These are phyloP conservation scores for Australoheros facetus DNA, from an alignment of 2,797 vertebrate genomes.

Conservation along the genomic window DNA sequence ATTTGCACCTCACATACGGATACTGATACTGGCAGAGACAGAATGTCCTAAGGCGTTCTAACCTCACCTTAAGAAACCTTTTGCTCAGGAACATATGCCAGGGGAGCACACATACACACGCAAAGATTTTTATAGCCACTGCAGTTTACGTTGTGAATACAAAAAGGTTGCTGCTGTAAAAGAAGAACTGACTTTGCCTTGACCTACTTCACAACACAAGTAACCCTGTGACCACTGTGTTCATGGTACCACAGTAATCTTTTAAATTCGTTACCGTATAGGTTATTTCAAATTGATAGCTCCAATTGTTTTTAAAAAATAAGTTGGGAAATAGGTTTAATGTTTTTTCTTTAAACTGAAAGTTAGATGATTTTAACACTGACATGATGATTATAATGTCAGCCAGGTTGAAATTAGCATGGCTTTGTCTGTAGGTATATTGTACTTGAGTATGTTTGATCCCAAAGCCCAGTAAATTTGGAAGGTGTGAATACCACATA, in stretches of 20 bases:
- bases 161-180: constrained; percentile 33
- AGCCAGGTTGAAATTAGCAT: neutral
- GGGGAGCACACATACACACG: neutral
- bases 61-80: constrained; percentile 46
- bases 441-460: neutral
- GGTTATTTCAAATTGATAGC: neutral
- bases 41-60: neutral
- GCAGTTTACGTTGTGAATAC: constrained; percentile 10
- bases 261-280: neutral
- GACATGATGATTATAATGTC: neutral
- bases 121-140: constrained; percentile 7
- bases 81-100: constrained; percentile 28
- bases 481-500: too few species aligned
- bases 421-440: neutral
- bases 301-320: neutral
- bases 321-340: neutral
- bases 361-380: neutral
- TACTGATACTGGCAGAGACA: constrained; percentile 23
- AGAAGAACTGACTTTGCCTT: constrained; percentile 22
- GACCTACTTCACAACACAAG: constrained; percentile 20
- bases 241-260: neutral
- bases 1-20: constrained; percentile 24
- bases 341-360: neutral
- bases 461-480: neutral
- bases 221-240: neutral